phyloP scores from a whole-genome alignment of 2,113 vertebrate genomes.

The Piprites chloris region DNA sequence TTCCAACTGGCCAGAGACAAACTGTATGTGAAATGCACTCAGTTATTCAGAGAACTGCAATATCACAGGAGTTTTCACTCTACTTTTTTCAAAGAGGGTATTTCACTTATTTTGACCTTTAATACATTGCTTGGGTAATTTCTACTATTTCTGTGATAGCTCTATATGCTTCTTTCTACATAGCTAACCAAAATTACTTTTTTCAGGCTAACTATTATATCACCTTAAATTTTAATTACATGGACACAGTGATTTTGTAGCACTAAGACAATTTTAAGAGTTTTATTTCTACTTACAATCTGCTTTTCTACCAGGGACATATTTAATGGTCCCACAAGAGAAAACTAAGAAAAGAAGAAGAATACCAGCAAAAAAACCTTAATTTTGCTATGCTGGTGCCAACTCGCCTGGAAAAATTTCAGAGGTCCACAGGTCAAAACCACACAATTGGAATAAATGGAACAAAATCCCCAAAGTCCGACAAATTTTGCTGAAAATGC shows the following conservation, averaged over 20 bases:
- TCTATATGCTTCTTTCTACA: not conserved
- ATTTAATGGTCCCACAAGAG: not conserved
- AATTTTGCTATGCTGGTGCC: not conserved
- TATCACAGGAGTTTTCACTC: not conserved
- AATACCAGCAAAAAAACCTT: not conserved
- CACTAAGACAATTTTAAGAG: not conserved
- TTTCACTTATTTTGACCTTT: not conserved
- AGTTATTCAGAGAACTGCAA: not conserved
- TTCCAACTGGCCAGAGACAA: not conserved
- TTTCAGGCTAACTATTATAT: not conserved
- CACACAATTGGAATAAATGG: not conserved
- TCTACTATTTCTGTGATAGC: not conserved
- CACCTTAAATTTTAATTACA: not conserved
- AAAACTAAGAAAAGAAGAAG: not conserved
- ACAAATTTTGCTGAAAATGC: not conserved
- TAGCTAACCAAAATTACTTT: not conserved
- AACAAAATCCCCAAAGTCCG: not conserved
- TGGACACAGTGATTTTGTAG: not conserved
- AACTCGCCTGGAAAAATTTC: not conserved
- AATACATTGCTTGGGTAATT: not conserved
- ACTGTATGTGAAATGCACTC: not conserved
- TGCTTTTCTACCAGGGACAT: not conserved
- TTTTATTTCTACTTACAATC: not conserved
- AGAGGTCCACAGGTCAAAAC: not conserved
- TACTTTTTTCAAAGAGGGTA: not conserved